Percentiles rank a stretch among this genome's conserved stretches.
phyloP scores from a whole-genome alignment of 2,888 invertebrate species.

The Vesta saturnalis region DNA sequence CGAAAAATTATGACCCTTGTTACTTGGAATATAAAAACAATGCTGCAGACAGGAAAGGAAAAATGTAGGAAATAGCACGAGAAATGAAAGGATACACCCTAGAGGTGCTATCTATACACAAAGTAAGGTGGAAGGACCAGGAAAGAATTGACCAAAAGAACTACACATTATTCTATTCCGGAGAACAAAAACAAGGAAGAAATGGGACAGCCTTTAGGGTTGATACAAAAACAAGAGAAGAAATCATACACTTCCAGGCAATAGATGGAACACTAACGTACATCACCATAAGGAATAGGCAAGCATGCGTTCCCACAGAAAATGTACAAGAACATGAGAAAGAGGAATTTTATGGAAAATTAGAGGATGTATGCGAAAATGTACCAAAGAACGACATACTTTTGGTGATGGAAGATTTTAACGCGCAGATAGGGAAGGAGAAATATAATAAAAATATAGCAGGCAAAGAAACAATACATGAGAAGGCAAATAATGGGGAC shows the following conservation, averaged over 20 bases:
- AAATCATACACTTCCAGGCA: not conserved
- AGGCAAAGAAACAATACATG: no score
- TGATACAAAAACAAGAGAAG: not conserved
- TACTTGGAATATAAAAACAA: not conserved
- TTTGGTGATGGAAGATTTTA: no score
- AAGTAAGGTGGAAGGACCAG: no score
- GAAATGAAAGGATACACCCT: no score
- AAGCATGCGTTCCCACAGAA: not conserved
- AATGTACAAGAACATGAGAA: not conserved
- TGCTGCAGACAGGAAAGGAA: not conserved
- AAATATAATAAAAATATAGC: no score
- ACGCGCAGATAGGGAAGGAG: no score
- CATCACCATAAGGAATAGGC: not conserved
- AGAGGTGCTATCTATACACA: not conserved
- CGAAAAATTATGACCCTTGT: not conserved
- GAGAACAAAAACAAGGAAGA: not conserved
- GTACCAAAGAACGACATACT: not conserved
- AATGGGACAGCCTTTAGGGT: not conserved
- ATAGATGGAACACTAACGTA: not conserved
- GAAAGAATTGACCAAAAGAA: not conserved
- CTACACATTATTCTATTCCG: not conserved
- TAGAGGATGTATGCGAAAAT: not conserved
- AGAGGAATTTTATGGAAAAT: not conserved
- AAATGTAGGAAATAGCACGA: not conserved
- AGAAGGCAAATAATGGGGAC: no score